Evolutionary conservation across 2,888 invertebrate species (phyloP).

Genomic region (Margaritifera margaritifera): DNA sequence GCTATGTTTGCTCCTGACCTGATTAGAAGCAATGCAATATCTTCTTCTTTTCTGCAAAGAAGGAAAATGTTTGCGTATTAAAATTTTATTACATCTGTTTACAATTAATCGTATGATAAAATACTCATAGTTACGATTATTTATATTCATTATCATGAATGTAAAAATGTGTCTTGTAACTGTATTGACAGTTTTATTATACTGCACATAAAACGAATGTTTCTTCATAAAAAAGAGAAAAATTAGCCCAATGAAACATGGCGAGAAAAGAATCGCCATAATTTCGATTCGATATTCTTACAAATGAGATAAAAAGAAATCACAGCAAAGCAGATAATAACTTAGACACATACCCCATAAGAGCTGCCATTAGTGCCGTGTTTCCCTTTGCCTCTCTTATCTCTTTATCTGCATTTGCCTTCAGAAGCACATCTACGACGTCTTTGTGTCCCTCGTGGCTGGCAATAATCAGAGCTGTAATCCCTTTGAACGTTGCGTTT

Average conservation of each 20-base stretch:
- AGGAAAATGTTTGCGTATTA: background rate
- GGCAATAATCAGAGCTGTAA: conserved; percentile 50
- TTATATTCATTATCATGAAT: no score
- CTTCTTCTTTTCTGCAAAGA: conserved; percentile 73
- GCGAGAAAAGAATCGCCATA: no score
- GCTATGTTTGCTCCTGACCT: conserved; percentile 82
- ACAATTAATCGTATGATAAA: background rate
- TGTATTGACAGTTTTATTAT: no score
- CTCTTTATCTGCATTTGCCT: conserved; percentile 36
- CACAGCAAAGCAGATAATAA: background rate
- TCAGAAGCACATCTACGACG: conserved; percentile 37
- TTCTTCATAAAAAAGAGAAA: no score
- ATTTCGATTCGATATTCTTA: background rate
- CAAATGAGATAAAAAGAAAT: background rate
- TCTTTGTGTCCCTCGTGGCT: conserved; percentile 43
- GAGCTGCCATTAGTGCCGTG: conserved; percentile 46
- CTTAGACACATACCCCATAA: conserved; percentile 36
- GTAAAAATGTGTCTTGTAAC: background rate
- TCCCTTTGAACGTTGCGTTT: conserved; percentile 35
- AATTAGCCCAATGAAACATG: no score
- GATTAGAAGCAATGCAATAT: conserved; percentile 80
- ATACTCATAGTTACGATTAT: background rate
- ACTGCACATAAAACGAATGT: no score
- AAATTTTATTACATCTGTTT: background rate
- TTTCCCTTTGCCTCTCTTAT: conserved; percentile 33